Evolutionary conservation across 2,888 invertebrate genomes (phyloP).

Genomic region (Sphecodes monilicornis): DNA sequence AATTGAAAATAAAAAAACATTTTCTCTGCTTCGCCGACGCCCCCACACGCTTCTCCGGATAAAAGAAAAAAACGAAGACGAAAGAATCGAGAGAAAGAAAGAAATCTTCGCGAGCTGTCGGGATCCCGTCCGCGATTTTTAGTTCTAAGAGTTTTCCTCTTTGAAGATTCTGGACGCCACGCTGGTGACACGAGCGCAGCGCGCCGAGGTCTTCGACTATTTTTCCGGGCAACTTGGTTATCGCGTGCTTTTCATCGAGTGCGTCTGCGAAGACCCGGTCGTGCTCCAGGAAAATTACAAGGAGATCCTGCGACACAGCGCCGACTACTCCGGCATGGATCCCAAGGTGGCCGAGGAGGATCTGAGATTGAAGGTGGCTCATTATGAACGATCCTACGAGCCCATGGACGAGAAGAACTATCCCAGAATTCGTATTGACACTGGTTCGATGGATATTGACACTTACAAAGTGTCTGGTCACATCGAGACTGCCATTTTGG

Average conservation of each 20-base stretch:
- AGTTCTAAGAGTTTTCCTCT: conserved; percentile 44
- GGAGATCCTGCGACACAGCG: conserved; percentile 94
- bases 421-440: conserved; percentile 81
- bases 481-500: conserved; percentile 93
- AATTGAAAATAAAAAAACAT: not conserved
- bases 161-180: conserved; percentile 96
- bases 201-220: conserved; percentile 91
- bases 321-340: conserved; percentile 94
- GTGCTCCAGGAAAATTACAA: conserved; percentile 90
- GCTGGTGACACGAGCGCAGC: conserved; percentile 93
- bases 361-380: conserved; percentile 92
- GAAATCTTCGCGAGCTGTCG: not conserved
- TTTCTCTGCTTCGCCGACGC: not conserved
- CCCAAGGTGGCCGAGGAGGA: conserved; percentile 92
- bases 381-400: conserved; percentile 93
- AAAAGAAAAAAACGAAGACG: not conserved
- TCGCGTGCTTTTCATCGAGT: conserved; percentile 96
- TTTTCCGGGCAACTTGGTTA: conserved; percentile 90
- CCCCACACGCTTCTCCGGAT: not conserved
- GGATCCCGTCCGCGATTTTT: not conserved
- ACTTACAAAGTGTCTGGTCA: conserved; percentile 91
- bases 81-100: not conserved
- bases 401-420: conserved; percentile 88
- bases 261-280: conserved; percentile 92
- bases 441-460: conserved; percentile 87